Evolutionary conservation across 2,797 vertebrate genomes (phyloP).

Genomic region (Poecilia picta): DNA sequence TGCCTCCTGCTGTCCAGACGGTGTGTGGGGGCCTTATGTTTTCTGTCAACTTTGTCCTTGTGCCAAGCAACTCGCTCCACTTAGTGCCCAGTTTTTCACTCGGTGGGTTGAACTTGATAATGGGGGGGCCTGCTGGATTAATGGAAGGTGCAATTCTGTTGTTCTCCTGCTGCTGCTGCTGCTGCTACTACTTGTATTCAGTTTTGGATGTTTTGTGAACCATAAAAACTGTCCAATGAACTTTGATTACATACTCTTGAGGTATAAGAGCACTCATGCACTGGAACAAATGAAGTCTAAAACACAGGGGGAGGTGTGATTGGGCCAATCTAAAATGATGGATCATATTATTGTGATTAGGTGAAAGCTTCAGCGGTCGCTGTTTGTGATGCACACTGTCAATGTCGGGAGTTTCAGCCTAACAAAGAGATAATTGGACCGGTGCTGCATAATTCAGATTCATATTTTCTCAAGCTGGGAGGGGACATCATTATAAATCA

Average conservation of each 20-base stretch:
- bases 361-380: constrained; percentile 79
- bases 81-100: constrained; percentile 82
- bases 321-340: constrained; percentile 80
- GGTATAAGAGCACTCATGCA: constrained; percentile 43
- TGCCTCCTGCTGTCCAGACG: constrained; percentile 73
- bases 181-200: constrained; percentile 28
- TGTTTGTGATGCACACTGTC: constrained; percentile 80
- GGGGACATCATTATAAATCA: constrained; percentile 91
- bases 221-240: neutral
- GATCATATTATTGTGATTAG: constrained; percentile 85
- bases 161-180: constrained; percentile 27
- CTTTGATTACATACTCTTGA: constrained; percentile 27
- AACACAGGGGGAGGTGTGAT: constrained; percentile 64
- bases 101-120: constrained; percentile 81
- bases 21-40: constrained; percentile 74
- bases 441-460: constrained; percentile 84
- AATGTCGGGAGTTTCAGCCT: constrained; percentile 68
- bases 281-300: constrained; percentile 61
- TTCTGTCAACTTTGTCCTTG: constrained; percentile 87
- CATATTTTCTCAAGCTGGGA: constrained; percentile 83
- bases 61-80: constrained; percentile 81
- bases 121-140: constrained; percentile 69
- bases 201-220: constrained; percentile 42
- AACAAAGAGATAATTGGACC: constrained; percentile 85
- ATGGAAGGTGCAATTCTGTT: constrained; percentile 56